A percentile compares a stretch with the other conserved stretches of the same genome.
Conservation (phyloP, 2,113 vertebrate species). For the Melanerpes aurifrons region DNA sequence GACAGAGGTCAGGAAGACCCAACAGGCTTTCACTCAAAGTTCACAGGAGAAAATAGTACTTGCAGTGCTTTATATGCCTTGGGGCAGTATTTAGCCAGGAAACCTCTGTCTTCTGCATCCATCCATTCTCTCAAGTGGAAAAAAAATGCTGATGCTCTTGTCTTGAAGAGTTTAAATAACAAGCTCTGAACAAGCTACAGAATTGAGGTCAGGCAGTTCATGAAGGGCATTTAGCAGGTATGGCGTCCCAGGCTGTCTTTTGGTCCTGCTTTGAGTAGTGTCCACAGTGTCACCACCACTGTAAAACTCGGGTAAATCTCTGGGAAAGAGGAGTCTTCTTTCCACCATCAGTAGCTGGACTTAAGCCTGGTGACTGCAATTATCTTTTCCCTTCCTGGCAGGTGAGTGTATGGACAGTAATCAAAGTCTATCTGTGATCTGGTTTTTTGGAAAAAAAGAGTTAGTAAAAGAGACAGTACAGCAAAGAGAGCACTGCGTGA, state of each 20-base stretch:
- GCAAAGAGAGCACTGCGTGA: background rate
- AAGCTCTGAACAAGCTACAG: background rate
- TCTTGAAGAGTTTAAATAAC: background rate
- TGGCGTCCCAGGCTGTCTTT: background rate
- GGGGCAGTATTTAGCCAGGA: background rate
- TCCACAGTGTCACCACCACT: accelerated
- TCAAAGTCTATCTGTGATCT: background rate
- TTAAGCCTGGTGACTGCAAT: background rate
- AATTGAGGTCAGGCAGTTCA: background rate
- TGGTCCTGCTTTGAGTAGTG: background rate
- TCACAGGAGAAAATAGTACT: background rate
- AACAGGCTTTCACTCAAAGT: background rate
- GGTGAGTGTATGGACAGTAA: background rate
- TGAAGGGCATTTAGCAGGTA: background rate
- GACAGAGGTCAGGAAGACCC: background rate
- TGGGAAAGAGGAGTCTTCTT: background rate
- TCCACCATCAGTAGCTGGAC: background rate
- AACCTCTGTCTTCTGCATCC: background rate
- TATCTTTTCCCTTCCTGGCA: background rate
- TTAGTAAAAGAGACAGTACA: background rate
- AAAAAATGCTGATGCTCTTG: background rate
- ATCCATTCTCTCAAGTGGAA: background rate
- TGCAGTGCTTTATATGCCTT: background rate
- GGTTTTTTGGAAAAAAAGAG: background rate
- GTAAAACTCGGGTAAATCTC: background rate